Base-by-base conservation (phyloP, 2,888 invertebrate species). In the Eupithecia abbreviata region DNA sequence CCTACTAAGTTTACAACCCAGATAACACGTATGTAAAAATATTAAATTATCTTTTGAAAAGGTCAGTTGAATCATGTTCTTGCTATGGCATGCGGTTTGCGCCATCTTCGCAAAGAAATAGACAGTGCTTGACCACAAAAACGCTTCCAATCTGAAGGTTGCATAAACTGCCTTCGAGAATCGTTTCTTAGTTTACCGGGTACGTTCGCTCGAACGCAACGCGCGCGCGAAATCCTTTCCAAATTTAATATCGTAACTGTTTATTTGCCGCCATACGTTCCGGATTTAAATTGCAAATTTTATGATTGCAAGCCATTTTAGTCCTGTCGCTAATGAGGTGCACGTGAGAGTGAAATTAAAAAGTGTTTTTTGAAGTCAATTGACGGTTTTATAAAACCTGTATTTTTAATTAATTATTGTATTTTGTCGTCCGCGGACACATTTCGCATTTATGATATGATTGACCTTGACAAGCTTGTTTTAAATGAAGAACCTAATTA, bases 101-200 rank as follows among this genome's bases (percentile, higher is more conserved):
- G 87, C 89, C 93, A 93, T 92, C 92, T 89, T 88, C 89, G 82
- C 83, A 85, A 86, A 83, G 87, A 85, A 87, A 84, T 82, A 81
- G 84, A 75, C 78, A 78, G 88, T 88, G 91, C 87, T 92, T 93
- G 93, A 93, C 93, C 93, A 90, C 92, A 93, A 93, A 93, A 91
- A 94, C 93, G 92, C 91, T 92, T 91, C 90, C 90, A 85, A 90
- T 87, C 83, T 88, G 93, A 94, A 94, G 94, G 94, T 93, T 94
- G 92, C 92, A 90, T 91, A 91, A 93, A 93, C 90, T 87, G 86
- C 88, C 88, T 87, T 90, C 89, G 89, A 90, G 89, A 90, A 89
- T 87, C 89, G 86, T 88, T 85, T 86, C 85, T 92, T 92, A 94
- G 94, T 94, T 89, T 84, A 91, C 86, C 86, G 90, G 88, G 87